A percentile compares a stretch with the other conserved stretches of the same genome.
These are phyloP conservation scores for Amphiura filiformis DNA, from an alignment of 35 echinoderm and acorn worm genomes.

Conservation along the genomic window DNA sequence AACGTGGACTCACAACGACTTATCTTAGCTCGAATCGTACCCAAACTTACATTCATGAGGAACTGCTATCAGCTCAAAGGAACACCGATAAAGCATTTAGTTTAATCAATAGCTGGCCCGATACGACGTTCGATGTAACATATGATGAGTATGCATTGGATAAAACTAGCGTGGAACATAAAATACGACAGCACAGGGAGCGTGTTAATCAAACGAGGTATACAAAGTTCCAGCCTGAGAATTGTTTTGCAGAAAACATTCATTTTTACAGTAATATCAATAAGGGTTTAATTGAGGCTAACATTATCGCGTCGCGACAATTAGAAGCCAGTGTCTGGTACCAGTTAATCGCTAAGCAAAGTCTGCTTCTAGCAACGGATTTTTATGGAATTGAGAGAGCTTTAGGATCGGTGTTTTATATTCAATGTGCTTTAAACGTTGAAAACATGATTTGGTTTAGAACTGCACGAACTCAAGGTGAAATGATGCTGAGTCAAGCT, in stretches of 20 bases:
- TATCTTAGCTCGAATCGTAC: constrained; percentile 18
- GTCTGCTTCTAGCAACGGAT: constrained; percentile 37
- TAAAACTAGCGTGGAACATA: neutral
- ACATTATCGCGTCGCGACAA: neutral
- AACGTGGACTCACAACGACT: constrained; percentile 23
- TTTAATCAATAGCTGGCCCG: neutral
- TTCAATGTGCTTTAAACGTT: neutral
- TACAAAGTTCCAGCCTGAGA: no score
- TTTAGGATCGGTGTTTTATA: constrained; percentile 24
- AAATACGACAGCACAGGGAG: neutral
- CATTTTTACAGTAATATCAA: constrained; percentile 29
- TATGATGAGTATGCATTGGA: neutral
- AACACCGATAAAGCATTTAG: neutral
- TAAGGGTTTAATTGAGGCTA: neutral
- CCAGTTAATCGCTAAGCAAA: constrained; percentile 29
- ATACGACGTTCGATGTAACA: no score
- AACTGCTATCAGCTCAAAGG: neutral
- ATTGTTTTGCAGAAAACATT: constrained; percentile 18
- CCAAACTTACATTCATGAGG: no score
- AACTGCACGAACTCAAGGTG: neutral
- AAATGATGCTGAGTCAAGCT: neutral
- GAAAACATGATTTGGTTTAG: constrained; percentile 30
- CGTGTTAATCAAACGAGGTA: neutral
- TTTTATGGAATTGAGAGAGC: no score
- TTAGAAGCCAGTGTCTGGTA: constrained; percentile 1